phyloP scores from a whole-genome alignment of 1,140 invertebrate species.

The Aphaenogaster rudis region DNA sequence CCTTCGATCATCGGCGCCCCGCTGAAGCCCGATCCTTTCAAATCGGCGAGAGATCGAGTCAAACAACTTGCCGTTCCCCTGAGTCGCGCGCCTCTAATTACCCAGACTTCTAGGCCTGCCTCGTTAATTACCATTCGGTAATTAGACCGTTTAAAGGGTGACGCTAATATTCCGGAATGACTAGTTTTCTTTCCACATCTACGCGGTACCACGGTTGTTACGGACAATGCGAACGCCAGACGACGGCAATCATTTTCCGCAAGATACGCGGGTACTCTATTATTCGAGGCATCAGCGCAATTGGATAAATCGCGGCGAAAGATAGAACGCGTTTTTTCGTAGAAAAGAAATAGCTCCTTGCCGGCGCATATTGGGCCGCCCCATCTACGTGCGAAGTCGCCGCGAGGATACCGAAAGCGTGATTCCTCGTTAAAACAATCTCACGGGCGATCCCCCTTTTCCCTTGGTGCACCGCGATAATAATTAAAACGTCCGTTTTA shows the following conservation, averaged over 20 bases:
- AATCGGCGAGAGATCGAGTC: slow-evolving; percentile 28
- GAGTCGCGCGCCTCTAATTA: slow-evolving; percentile 45
- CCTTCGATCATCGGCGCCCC: slow-evolving; percentile 36
- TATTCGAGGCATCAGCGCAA: slow-evolving; percentile 11
- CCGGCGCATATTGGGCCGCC: neutral
- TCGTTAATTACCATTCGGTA: slow-evolving; percentile 59
- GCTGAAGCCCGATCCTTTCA: slow-evolving; percentile 38
- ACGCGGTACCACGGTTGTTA: slow-evolving; percentile 31
- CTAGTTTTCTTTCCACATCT: slow-evolving; percentile 12
- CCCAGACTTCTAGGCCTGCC: slow-evolving; percentile 20
- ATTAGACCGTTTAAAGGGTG: slow-evolving; percentile 49
- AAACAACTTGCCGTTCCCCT: slow-evolving; percentile 11
- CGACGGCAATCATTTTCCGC: slow-evolving; percentile 26
- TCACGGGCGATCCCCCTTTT: slow-evolving; percentile 1
- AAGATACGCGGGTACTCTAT: neutral
- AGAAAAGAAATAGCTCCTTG: neutral
- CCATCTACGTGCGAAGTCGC: neutral
- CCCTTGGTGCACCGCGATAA: neutral
- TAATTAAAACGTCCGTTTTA: slow-evolving; percentile 59
- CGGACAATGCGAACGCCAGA: slow-evolving; percentile 21
- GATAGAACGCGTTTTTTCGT: neutral
- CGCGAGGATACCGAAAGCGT: neutral
- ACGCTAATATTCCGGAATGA: slow-evolving; percentile 18
- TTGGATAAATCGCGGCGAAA: slow-evolving; percentile 4
- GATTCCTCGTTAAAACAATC: slow-evolving; percentile 19